A percentile compares a stretch with the other conserved stretches of the same genome.
Evolutionary conservation across 2,113 vertebrate genomes (phyloP).

Genomic region (Camelus bactrianus): DNA sequence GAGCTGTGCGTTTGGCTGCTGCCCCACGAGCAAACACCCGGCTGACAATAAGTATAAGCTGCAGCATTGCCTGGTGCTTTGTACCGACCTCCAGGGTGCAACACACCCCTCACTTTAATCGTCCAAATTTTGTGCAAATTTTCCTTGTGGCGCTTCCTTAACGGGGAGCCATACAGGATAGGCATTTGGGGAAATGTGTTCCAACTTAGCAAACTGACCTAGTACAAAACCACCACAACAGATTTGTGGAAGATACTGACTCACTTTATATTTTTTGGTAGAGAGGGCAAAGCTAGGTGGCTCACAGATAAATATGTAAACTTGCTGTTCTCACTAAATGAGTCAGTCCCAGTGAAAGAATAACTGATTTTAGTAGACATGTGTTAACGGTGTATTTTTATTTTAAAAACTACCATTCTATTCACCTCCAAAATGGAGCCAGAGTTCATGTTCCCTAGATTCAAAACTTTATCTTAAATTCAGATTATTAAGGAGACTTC

Average conservation of each 20-base stretch:
- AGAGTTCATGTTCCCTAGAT: background rate
- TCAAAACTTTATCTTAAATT: conserved; percentile 18
- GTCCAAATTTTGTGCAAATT: background rate
- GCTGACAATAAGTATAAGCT: background rate
- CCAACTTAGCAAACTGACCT: background rate
- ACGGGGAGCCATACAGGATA: background rate
- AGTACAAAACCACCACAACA: background rate
- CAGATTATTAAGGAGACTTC: background rate
- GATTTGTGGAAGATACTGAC: background rate
- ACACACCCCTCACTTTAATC: background rate
- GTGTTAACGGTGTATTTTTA: background rate
- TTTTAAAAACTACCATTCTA: background rate
- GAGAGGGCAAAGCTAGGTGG: background rate
- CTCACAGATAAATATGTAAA: background rate
- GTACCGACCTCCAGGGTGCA: background rate
- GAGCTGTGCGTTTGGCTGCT: background rate
- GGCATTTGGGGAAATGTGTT: background rate
- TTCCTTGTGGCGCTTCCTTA: background rate
- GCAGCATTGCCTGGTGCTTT: background rate
- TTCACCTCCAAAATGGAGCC: background rate
- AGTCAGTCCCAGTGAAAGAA: background rate
- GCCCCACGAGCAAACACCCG: background rate
- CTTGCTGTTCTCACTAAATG: background rate
- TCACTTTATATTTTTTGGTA: background rate
- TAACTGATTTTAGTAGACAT: background rate